A percentile compares a stretch with the other conserved stretches of the same genome.
These are phyloP conservation scores for Apamea crenata DNA, from an alignment of 2,888 invertebrate genomes.

Conservation along the genomic window DNA sequence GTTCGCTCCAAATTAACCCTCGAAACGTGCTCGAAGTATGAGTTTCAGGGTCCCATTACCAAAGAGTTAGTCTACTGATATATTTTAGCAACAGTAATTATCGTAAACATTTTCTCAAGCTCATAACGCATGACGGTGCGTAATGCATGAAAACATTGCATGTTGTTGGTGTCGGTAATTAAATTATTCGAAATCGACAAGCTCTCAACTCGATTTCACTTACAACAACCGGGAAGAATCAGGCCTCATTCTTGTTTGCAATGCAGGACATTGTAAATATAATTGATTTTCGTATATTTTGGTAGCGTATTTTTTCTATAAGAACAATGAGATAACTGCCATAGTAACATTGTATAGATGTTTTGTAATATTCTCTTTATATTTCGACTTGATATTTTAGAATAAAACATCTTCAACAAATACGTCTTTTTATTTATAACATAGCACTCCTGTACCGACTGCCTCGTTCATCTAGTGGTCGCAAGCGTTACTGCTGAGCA, in stretches of 20 bases:
- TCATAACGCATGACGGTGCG: background rate
- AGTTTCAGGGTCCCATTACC: background rate
- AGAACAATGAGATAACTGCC: slow-evolving; percentile 48
- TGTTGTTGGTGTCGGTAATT: slow-evolving; percentile 1
- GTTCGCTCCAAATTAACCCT: background rate
- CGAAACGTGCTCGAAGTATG: background rate
- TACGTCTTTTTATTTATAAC: background rate
- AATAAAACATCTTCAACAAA: slow-evolving; percentile 66
- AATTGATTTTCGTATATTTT: slow-evolving; percentile 41
- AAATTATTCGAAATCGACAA: slow-evolving; percentile 16
- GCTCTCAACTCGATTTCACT: slow-evolving; percentile 34
- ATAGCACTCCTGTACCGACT: background rate
- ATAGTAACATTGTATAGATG: slow-evolving; percentile 73
- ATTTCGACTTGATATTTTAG: slow-evolving; percentile 71
- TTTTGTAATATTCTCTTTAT: slow-evolving; percentile 68
- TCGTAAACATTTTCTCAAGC: background rate
- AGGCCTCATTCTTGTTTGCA: slow-evolving; percentile 21
- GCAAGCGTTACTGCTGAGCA: background rate
- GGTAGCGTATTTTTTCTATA: slow-evolving; percentile 33
- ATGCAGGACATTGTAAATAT: slow-evolving; percentile 59
- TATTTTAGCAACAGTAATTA: background rate
- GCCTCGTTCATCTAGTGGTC: background rate
- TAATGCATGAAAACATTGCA: slow-evolving; percentile 12
- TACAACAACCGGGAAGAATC: background rate
- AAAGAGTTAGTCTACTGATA: background rate